phyloP scores from a whole-genome alignment of 2,797 vertebrate species.

The Coregonus sp. region DNA sequence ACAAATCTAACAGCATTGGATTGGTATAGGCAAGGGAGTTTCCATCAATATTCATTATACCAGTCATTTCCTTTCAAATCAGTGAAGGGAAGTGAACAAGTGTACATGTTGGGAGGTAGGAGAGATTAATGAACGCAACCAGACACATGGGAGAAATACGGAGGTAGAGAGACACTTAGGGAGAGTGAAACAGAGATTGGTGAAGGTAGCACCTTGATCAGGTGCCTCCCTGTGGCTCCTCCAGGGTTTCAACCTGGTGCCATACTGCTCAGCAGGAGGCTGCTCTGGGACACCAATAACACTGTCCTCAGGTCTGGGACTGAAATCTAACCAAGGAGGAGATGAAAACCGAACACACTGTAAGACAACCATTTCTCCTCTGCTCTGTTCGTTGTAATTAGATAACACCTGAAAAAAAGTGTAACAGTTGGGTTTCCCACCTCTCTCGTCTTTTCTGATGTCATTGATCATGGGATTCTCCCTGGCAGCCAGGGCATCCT shows the following conservation, averaged over 20 bases:
- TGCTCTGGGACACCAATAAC: slow-evolving; percentile 1
- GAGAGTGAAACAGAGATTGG: background rate
- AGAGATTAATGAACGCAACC: too few relatives aligned
- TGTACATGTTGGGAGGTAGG: too few relatives aligned
- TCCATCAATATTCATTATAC: too few relatives aligned
- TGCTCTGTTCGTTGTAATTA: background rate
- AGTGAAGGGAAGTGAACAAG: too few relatives aligned
- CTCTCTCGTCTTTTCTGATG: slow-evolving; percentile 60
- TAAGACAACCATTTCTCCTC: background rate
- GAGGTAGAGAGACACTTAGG: background rate
- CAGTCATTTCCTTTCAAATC: too few relatives aligned
- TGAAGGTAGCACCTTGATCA: too few relatives aligned
- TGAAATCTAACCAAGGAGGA: background rate
- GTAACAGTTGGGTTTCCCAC: slow-evolving; percentile 39
- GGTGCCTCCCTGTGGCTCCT: too few relatives aligned
- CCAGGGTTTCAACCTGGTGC: too few relatives aligned
- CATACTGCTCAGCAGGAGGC: slow-evolving; percentile 33
- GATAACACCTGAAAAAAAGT: background rate
- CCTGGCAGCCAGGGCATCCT: slow-evolving; percentile 29
- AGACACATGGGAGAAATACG: background rate
- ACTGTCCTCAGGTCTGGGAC: background rate
- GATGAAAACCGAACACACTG: background rate
- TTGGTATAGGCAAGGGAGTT: too few relatives aligned
- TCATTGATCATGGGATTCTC: slow-evolving; percentile 56
- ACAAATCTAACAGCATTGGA: too few relatives aligned